Percentiles rank a stretch among this genome's conserved stretches.
These are phyloP conservation scores for Desmodus rotundus DNA, from an alignment of 2,113 vertebrate genomes.

Conservation along the genomic window DNA sequence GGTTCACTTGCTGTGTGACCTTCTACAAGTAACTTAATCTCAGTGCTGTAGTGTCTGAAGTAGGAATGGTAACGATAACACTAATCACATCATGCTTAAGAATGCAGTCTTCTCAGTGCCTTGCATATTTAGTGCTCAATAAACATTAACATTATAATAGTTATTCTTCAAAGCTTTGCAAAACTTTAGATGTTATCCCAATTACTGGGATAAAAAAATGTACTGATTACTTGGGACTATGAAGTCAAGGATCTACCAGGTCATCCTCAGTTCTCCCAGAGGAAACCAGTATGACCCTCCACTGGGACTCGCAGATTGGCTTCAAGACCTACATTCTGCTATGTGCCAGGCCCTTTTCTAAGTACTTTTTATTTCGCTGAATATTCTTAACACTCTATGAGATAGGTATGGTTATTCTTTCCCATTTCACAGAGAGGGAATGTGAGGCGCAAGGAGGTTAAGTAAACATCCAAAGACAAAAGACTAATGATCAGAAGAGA, in stretches of 20 bases:
- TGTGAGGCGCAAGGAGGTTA: neutral
- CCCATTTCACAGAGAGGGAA: neutral
- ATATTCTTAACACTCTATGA: neutral
- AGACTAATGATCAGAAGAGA: neutral
- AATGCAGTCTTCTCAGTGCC: neutral
- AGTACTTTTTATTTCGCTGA: neutral
- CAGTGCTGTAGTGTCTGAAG: neutral
- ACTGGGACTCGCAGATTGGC: neutral
- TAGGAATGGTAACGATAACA: neutral
- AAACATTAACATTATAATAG: neutral
- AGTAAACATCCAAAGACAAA: neutral
- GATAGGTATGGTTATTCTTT: neutral
- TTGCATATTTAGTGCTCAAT: neutral
- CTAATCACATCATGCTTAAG: neutral
- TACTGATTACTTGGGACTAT: neutral
- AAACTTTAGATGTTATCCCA: neutral
- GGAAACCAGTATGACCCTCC: neutral
- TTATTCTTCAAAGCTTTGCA: constrained; percentile 4
- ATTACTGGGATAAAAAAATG: neutral
- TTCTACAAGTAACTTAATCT: neutral
- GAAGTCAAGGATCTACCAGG: neutral
- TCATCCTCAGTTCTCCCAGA: neutral
- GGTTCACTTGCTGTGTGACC: neutral
- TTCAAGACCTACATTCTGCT: neutral
- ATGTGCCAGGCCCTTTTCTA: neutral